Base-by-base conservation (phyloP, 2,797 vertebrate species). In the Pangasius larnaudii region DNA sequence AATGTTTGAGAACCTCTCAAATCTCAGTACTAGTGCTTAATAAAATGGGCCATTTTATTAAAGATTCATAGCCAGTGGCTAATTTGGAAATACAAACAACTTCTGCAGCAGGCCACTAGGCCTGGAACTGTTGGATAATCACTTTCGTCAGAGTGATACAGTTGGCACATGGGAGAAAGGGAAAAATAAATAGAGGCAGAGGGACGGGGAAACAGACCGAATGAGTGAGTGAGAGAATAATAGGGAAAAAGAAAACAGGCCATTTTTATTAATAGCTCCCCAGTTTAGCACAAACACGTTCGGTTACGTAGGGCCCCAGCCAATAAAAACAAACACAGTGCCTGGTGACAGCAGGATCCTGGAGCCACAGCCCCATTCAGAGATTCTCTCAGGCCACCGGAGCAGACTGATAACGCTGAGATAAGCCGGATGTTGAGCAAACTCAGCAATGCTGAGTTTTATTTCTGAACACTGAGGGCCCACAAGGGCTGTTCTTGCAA, bases 391-490 rank as follows among this genome's bases (percentile, higher is more conserved):
- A 94, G 94, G 92, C 87, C 75, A 92, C 80, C 71, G 86, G 92
- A 92, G 59, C 80, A 95, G 94, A 95, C 93, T 94, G 94, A 96
- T 93, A 94, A 94, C 92, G 88, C 91, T 91, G 92, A 88, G 93
- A 95, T 94, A 93, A 95, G 92, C 91, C 80, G 88, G 91, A 94
- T 94, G 92, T 90, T 90, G 92, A 95, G 92, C 92, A 94, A 94
- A 93, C 91, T 92, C 93, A 92, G 95, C 94, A 95, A 95, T 94
- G 93, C 89, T 81, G 88, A 91, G 93, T 95, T 61, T 94, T 94
- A 94, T 94, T 94, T 95, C 92, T 93, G 95, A 95, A 91, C 92
- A 90, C 92, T 92, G 93, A 90, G 93, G 91, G 90, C 89, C 92
- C 92, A 92, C 93, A 95, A 93, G 92, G 90, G 89, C 69, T 65